phyloP scores from a whole-genome alignment of 2,797 vertebrate genomes.

The Psittacula echo region DNA sequence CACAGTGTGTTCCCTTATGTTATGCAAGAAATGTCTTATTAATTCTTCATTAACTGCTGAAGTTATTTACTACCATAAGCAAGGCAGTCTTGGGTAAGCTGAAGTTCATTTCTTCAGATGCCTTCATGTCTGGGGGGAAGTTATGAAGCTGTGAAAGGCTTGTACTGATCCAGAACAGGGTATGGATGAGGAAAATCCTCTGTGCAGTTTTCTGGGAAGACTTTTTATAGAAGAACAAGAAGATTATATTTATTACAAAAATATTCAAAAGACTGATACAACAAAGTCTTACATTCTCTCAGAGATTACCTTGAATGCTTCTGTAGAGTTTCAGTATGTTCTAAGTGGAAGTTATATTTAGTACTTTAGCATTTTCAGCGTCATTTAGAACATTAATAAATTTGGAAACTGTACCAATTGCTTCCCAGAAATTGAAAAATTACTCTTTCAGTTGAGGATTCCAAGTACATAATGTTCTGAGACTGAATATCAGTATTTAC shows the following conservation, averaged over 20 bases:
- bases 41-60: not conserved
- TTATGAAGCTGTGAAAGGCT: not conserved
- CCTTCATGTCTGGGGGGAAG: not conserved
- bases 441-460: not conserved
- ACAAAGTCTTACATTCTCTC: not conserved
- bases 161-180: not conserved
- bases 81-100: not conserved
- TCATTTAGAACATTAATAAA: slow-evolving; percentile 33
- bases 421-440: slow-evolving; percentile 53
- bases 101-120: not conserved
- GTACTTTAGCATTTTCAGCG: slow-evolving; percentile 19
- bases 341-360: slow-evolving; percentile 42
- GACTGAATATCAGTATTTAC: slow-evolving; percentile 42
- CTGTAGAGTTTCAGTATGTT: slow-evolving; percentile 2
- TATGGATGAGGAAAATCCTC: not conserved
- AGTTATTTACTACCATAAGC: not conserved
- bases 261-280: not conserved
- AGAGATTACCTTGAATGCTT: slow-evolving; percentile 10
- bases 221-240: not conserved
- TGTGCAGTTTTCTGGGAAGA: not conserved
- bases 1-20: not conserved
- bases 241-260: not conserved
- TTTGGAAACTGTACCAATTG: slow-evolving; percentile 55
- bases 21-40: not conserved
- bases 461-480: slow-evolving; percentile 15